Base-by-base conservation (phyloP, 2,113 vertebrate genomes). In the Eretmochelys imbricata region DNA sequence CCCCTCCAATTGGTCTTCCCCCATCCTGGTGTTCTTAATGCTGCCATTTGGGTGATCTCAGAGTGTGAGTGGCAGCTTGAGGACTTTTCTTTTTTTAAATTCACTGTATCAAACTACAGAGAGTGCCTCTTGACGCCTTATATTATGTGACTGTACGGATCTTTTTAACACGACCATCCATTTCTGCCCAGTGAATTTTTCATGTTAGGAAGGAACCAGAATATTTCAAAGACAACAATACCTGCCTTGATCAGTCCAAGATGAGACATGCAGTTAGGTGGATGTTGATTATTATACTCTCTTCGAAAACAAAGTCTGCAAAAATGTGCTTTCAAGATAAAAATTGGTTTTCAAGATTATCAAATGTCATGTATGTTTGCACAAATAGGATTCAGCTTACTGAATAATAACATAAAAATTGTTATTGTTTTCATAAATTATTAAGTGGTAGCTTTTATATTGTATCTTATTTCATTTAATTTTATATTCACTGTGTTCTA, bases 301-400 rank as follows among this genome's bases (percentile, higher is more conserved):
- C 46, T 78, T 46, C 31, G 42, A 2, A 0, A 78, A 62, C 0
- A 1, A 1, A 8, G 87, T 1, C 1, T 83, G 51, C 12, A 96
- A 84, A 89, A 62, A 11, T 35, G 1, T 5, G 22, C 12, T 50
- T 3, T 17, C 17, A 55, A 57, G 87, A 57, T 46, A 62, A 62
- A 62, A 31, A 13, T 13, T 27, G 31, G 27, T 62, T 12, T 62
- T 62, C 24, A 72, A 59, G 83, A 54, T 42, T 65, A 1, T 5
- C 50, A 2, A 27, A 29, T 31, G 3, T 29, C 87, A 10, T 91
- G 1, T 10, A 85, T 81, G 51, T 80, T 51, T 8, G 7, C 82
- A 48, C 22, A 89, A 17, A 1, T 49, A 0, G 1, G 11, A 69
- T 20, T 85, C 22, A 85, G 81, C 0, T 69, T 2, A 35, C 31